phyloP scores from a whole-genome alignment of 1,140 invertebrate genomes.

The Drosophila dunni region DNA sequence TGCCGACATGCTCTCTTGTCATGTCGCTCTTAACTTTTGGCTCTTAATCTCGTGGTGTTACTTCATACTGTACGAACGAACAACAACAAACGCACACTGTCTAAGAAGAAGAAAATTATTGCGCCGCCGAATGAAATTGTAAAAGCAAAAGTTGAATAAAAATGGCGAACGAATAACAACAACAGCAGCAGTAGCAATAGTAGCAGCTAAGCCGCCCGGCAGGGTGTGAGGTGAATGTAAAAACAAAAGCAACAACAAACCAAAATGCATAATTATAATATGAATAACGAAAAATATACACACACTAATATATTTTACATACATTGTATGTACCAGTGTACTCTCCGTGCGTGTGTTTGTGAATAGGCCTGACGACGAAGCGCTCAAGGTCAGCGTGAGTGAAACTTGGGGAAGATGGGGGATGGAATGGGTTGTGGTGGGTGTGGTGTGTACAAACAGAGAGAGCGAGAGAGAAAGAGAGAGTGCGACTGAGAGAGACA shows the following conservation, averaged over 20 bases:
- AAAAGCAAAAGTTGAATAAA: conserved; percentile 75
- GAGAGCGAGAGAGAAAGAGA: conserved; percentile 2
- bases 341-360: conserved; percentile 18
- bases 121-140: conserved; percentile 79
- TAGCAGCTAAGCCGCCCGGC: conserved; percentile 26
- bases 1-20: conserved; percentile 17
- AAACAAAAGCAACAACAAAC: conserved; percentile 44
- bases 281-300: conserved; percentile 40
- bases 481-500: background rate
- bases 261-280: conserved; percentile 58
- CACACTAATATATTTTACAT: background rate
- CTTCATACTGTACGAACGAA: conserved; percentile 52
- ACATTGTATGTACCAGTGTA: conserved; percentile 4
- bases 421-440: conserved; percentile 12
- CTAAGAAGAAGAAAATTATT: conserved; percentile 79
- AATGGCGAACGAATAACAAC: conserved; percentile 60
- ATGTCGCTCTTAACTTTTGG: conserved; percentile 8
- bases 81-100: conserved; percentile 41
- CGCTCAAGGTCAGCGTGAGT: conserved; percentile 33
- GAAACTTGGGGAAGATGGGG: background rate
- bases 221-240: conserved; percentile 9
- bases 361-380: conserved; percentile 32
- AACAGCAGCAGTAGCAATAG: conserved; percentile 19
- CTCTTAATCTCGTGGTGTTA: conserved; percentile 53
- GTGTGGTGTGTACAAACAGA: conserved; percentile 19